Base-by-base conservation (phyloP, 2,113 vertebrate species). In the Atlantisia rogersi region DNA sequence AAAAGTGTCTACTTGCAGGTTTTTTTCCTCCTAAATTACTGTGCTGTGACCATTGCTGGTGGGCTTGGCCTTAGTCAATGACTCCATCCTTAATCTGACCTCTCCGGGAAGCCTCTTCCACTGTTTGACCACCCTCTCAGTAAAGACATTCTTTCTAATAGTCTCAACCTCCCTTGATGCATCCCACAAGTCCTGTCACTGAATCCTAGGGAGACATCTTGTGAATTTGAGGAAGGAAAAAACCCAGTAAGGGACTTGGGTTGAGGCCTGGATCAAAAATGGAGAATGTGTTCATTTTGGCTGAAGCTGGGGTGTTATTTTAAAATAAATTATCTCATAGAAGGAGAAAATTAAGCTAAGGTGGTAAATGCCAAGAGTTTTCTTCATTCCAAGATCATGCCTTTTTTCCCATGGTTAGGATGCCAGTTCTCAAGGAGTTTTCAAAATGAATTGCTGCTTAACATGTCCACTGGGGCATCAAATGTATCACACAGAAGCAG, bases 151-250 rank as follows among this genome's bases (percentile, higher is more conserved):
- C 6, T 78, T 78, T 42, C 13, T 53, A 28, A 19, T 14, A 6
- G 14, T 18, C 44, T 67, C 31, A 83, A 58, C 14, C 19, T 80
- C 3, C 7, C 9, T 6, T 46, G 19, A 10, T 10, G 5, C 52
- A 74, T 12, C 19, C 31, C 42, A 42, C 0, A 0, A 2, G 1
- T 4, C 10, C 8, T 69, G 4, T 10, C 20, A 19, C 39, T 70
- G 24, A 20, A 65, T 19, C 18, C 12, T 4, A 65, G 4, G 12
- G 7, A 65, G 5, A 4, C 3, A 7, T 5, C 29, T 46, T 55
- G 39, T 42, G 62, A 50, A 31, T 20, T 11, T 32, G 2, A 37
- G 31, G 20, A 39, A 29, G 6, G 39, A 48, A 60, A 7, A 24
- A 82, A 55, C 22, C 11, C 6, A 21, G 11, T 10, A 5, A 71